These are phyloP conservation scores for Calosoma granatense DNA, from an alignment of 1,140 invertebrate species.

Conservation along the genomic window DNA sequence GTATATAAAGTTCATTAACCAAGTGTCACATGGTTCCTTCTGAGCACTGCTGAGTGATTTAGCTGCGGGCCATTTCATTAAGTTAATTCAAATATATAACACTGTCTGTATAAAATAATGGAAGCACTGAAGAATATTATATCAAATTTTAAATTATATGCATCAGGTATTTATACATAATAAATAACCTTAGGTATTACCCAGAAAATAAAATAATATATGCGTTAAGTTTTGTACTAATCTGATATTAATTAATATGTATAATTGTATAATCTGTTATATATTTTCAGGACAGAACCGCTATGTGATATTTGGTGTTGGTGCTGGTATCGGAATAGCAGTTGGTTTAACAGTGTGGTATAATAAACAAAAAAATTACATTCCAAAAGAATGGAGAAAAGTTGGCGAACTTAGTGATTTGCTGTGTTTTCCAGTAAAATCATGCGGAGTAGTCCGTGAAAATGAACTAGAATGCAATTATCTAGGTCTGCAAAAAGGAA, in stretches of 20 bases:
- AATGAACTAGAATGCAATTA: constrained; percentile 35
- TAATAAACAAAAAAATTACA: not conserved
- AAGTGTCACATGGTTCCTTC: no score
- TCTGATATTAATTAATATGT: not conserved
- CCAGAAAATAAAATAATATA: no score
- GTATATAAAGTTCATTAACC: no score
- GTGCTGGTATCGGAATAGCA: not conserved
- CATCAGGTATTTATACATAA: not conserved
- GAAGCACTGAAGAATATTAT: not conserved
- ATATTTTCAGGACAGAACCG: not conserved
- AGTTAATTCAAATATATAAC: no score
- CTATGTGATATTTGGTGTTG: not conserved
- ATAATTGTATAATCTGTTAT: no score
- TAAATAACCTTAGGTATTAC: no score
- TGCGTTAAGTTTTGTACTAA: not conserved
- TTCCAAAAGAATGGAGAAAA: constrained; percentile 17
- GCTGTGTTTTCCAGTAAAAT: constrained; percentile 41
- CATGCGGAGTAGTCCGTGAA: constrained; percentile 34
- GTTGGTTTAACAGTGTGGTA: constrained; percentile 3
- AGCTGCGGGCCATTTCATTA: no score
- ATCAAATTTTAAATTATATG: not conserved
- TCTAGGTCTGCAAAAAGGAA: constrained; percentile 38
- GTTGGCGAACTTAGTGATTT: constrained; percentile 41
- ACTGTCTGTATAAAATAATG: not conserved
- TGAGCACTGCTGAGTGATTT: no score